These are phyloP conservation scores for Andricus grossulariae DNA, from an alignment of 1,140 invertebrate species.

Conservation along the genomic window DNA sequence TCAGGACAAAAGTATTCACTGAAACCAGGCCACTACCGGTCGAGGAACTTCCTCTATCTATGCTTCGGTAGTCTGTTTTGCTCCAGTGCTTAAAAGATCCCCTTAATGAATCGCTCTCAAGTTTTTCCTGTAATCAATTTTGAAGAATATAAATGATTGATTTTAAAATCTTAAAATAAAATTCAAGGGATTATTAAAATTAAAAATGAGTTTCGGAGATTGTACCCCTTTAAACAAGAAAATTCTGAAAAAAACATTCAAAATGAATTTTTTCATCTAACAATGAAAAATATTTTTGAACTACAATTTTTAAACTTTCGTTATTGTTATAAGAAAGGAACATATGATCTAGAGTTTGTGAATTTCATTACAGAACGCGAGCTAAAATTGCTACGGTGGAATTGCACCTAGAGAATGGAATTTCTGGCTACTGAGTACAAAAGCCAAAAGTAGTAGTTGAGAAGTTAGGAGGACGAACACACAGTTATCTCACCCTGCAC, in stretches of 20 bases:
- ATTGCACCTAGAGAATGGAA: constrained; percentile 1
- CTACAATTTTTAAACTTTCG: too few species aligned
- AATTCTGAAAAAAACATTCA: not conserved
- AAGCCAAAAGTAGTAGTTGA: constrained; percentile 10
- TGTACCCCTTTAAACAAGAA: not conserved
- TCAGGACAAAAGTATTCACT: constrained; percentile 1
- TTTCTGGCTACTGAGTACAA: constrained; percentile 3
- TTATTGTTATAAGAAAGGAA: not conserved
- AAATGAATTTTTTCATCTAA: not conserved
- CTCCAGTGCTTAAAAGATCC: constrained; percentile 22
- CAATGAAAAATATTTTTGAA: too few species aligned
- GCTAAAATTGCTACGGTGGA: not conserved
- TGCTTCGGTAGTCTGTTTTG: not conserved
- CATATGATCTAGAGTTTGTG: not conserved
- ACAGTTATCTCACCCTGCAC: not conserved
- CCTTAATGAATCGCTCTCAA: constrained; percentile 20
- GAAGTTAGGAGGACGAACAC: constrained; percentile 20
- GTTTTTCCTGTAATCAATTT: constrained; percentile 25
- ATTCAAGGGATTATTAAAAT: not conserved
- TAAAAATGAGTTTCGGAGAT: not conserved
- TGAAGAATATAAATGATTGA: not conserved
- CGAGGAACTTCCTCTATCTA: constrained; percentile 1
- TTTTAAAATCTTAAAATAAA: too few species aligned
- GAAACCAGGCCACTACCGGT: constrained; percentile 20
- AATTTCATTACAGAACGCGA: not conserved